These are phyloP conservation scores for Ischnura elegans DNA, from an alignment of 2,888 invertebrate species.

Conservation along the genomic window DNA sequence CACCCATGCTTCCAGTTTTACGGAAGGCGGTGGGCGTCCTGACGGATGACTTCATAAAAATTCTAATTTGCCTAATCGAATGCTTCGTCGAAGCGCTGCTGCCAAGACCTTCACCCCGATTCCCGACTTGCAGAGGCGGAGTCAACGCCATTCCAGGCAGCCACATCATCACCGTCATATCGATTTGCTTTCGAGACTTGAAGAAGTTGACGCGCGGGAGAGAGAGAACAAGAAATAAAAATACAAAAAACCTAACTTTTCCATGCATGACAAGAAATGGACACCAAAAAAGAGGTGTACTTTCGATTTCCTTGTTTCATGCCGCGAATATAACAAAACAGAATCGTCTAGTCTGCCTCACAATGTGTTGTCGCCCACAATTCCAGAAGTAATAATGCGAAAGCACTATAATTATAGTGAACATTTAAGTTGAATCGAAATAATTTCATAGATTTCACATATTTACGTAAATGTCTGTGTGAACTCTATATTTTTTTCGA, in stretches of 20 bases:
- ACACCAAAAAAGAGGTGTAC: background rate
- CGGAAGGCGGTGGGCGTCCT: too few relatives aligned
- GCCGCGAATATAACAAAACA: too few relatives aligned
- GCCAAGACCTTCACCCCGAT: slow-evolving; percentile 27
- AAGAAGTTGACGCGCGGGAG: background rate
- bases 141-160: slow-evolving; percentile 61
- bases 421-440: too few relatives aligned
- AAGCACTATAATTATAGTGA: too few relatives aligned
- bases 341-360: too few relatives aligned
- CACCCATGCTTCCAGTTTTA: too few relatives aligned
- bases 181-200: slow-evolving; percentile 47
- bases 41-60: background rate
- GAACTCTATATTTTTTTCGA: too few relatives aligned
- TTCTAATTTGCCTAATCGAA: background rate
- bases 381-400: too few relatives aligned
- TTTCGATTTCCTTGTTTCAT: slow-evolving; percentile 20
- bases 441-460: too few relatives aligned
- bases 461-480: too few relatives aligned
- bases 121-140: background rate
- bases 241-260: background rate
- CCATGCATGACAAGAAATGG: background rate
- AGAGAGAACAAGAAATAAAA: background rate
- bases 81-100: background rate
- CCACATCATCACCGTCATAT: slow-evolving; percentile 43
- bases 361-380: too few relatives aligned